Evolutionary conservation across 2,888 invertebrate genomes (phyloP).

Genomic region (Pyrrhia umbra): DNA sequence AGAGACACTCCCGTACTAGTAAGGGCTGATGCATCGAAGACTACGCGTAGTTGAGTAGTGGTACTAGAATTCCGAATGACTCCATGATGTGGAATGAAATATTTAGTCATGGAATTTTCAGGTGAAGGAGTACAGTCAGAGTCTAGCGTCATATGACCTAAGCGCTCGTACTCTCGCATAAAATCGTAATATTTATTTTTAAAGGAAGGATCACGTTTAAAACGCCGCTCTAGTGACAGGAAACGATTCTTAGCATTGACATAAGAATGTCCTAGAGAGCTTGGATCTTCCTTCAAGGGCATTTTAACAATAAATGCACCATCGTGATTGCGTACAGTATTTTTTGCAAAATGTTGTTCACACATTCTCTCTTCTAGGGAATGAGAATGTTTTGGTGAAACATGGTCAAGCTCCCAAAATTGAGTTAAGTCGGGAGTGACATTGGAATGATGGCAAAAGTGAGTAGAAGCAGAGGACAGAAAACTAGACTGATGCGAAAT

Average conservation of each 20-base stretch:
- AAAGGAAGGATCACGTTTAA: background rate
- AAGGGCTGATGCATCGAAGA: background rate
- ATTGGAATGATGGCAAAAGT: conserved; percentile 3
- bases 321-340: conserved; percentile 1
- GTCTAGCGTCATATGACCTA: conserved; percentile 9
- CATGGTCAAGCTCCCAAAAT: conserved; percentile 28
- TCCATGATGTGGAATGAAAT: conserved; percentile 3
- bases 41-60: background rate
- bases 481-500: background rate
- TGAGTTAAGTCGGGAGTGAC: background rate
- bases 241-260: background rate
- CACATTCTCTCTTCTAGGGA: conserved; percentile 44
- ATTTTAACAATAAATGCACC: conserved; percentile 39
- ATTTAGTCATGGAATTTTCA: background rate
- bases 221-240: conserved; percentile 12
- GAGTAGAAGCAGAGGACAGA: background rate
- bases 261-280: conserved; percentile 3
- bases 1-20: background rate
- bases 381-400: conserved; percentile 29
- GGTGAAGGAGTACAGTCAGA: background rate
- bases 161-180: conserved; percentile 6
- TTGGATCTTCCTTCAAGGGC: conserved; percentile 6
- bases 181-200: background rate
- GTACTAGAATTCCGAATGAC: background rate
- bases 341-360: conserved; percentile 38